A percentile compares a stretch with the other conserved stretches of the same genome.
phyloP scores from a whole-genome alignment of 1,140 invertebrate genomes.

The Sitodiplosis mosellana region DNA sequence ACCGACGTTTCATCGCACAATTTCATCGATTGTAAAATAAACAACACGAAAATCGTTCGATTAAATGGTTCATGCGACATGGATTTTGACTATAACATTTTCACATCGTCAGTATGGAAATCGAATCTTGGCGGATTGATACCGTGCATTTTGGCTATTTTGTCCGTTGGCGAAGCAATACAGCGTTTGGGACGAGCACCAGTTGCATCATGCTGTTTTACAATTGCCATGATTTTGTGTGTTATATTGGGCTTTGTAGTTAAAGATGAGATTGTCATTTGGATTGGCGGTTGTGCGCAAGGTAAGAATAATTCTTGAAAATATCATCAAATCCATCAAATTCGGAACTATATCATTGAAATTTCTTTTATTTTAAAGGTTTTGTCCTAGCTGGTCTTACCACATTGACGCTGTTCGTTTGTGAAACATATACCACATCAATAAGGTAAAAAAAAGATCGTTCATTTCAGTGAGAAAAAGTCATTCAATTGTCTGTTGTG shows the following conservation, averaged over 20 bases:
- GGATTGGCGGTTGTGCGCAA: background rate
- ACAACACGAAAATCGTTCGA: constrained; percentile 28
- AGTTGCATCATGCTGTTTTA: background rate
- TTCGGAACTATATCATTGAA: too few relatives aligned
- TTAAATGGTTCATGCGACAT: constrained; percentile 17
- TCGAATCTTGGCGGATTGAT: background rate
- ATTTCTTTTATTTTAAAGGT: too few relatives aligned
- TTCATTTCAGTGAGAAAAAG: background rate
- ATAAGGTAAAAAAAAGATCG: constrained; percentile 3
- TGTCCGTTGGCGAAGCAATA: background rate
- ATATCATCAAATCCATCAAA: too few relatives aligned
- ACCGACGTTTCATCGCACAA: constrained; percentile 29
- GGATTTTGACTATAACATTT: constrained; percentile 26
- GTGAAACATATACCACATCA: background rate
- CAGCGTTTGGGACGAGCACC: background rate
- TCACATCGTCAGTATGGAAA: background rate
- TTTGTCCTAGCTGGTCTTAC: background rate
- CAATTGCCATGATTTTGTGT: background rate
- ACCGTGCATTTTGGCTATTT: background rate
- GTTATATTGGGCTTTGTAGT: background rate
- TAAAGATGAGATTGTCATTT: background rate
- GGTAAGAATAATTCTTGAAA: too few relatives aligned
- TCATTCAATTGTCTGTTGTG: background rate
- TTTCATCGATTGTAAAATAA: constrained; percentile 27
- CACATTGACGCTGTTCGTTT: background rate